A percentile compares a stretch with the other conserved stretches of the same genome.
Conservation (phyloP, 1,140 invertebrate species). For the Prorops nasuta region DNA sequence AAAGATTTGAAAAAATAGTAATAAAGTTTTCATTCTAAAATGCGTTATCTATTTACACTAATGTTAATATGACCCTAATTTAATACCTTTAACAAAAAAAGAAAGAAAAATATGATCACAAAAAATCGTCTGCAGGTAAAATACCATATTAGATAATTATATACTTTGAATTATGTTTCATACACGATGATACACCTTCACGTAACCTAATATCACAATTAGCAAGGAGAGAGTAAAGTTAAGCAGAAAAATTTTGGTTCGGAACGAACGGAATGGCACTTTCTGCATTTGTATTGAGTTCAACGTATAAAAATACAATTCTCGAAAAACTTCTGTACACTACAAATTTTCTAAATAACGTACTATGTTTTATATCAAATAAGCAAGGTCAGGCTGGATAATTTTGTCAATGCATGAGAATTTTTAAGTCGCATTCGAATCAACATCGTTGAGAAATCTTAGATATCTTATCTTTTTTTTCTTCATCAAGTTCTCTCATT, state of each 20-base stretch:
- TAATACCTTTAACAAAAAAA: constrained; percentile 35
- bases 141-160: constrained; percentile 22
- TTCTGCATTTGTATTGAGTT: constrained; percentile 28
- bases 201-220: constrained; percentile 56
- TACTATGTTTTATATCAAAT: constrained; percentile 31
- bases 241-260: constrained; percentile 40
- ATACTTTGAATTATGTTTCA: constrained; percentile 17
- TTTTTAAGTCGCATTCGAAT: too few species aligned
- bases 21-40: constrained; percentile 35
- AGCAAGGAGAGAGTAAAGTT: constrained; percentile 39
- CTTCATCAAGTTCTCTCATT: constrained; percentile 10
- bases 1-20: constrained; percentile 30
- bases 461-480: too few species aligned
- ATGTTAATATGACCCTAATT: constrained; percentile 33
- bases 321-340: constrained; percentile 33
- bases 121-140: constrained; percentile 32
- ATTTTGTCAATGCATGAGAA: too few species aligned
- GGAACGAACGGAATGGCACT: constrained; percentile 51
- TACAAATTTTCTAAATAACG: constrained; percentile 33
- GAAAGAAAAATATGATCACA: constrained; percentile 29
- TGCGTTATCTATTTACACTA: constrained; percentile 39
- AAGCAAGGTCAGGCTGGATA: too few species aligned
- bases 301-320: constrained; percentile 43
- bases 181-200: constrained; percentile 30
- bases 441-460: too few species aligned